Evolutionary conservation across 2,797 vertebrate species (phyloP).

Genomic region (Thamnophis elegans): DNA sequence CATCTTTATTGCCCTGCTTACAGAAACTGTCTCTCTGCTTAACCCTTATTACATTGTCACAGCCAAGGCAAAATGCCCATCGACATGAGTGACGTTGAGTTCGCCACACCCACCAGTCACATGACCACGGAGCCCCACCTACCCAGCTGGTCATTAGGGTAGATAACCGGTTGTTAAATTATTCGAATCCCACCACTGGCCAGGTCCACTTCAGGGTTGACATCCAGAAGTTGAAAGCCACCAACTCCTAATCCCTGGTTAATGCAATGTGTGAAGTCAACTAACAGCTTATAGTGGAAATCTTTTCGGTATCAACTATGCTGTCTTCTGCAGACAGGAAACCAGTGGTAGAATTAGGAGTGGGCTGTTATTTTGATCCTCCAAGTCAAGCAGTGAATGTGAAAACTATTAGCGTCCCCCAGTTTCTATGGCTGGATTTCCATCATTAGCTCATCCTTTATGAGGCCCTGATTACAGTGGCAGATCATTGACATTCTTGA

Average conservation of each 20-base stretch:
- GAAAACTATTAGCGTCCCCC: constrained; percentile 25
- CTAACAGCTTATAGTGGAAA: not conserved
- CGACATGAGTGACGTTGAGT: no score
- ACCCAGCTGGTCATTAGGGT: no score
- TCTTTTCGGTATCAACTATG: not conserved
- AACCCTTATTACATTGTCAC: no score
- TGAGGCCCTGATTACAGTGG: constrained; percentile 41
- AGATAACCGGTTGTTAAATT: no score
- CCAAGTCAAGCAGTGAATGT: not conserved
- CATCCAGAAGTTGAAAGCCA: not conserved
- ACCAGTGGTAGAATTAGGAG: not conserved
- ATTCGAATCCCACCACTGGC: no score
- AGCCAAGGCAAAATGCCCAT: no score
- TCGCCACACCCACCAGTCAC: no score
- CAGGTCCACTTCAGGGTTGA: no score
- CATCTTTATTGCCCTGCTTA: no score
- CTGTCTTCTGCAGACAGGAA: not conserved
- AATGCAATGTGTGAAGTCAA: not conserved
- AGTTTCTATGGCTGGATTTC: constrained; percentile 26
- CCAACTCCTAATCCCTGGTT: not conserved
- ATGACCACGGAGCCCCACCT: no score
- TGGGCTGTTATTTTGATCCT: not conserved
- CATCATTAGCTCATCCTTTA: constrained; percentile 58
- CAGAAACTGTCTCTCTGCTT: no score
- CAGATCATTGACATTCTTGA: constrained; percentile 56